phyloP scores from a whole-genome alignment of 2,797 vertebrate genomes.

The Falco novaeseelandiae region DNA sequence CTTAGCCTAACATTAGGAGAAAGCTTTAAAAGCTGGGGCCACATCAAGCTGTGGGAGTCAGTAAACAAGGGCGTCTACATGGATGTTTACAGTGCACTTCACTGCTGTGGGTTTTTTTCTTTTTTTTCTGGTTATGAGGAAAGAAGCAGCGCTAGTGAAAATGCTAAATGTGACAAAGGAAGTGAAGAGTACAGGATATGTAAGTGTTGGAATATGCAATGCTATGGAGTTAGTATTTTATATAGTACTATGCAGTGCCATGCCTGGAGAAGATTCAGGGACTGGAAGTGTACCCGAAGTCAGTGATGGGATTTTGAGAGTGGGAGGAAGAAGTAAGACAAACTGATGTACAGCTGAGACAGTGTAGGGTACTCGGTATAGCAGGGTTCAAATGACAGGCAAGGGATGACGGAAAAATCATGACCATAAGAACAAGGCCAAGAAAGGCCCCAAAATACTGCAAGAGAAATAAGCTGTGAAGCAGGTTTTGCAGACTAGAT shows the following conservation, averaged over 20 bases:
- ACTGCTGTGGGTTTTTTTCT: background rate
- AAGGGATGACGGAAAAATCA: background rate
- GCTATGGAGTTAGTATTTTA: background rate
- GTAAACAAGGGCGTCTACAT: background rate
- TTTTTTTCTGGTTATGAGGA: background rate
- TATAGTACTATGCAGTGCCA: background rate
- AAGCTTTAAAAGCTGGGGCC: background rate
- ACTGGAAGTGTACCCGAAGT: background rate
- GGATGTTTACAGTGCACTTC: background rate
- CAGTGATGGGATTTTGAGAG: background rate
- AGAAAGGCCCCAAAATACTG: background rate
- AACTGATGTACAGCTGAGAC: background rate
- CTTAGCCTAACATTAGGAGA: background rate
- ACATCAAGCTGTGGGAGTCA: background rate
- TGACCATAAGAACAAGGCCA: background rate
- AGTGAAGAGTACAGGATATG: background rate
- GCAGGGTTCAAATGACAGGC: background rate
- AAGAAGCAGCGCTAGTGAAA: background rate
- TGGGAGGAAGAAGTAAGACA: background rate
- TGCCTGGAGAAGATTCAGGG: background rate
- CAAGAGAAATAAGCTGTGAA: background rate
- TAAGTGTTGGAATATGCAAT: background rate
- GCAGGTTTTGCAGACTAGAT: background rate
- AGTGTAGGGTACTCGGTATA: background rate
- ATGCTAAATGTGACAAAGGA: background rate